phyloP scores from a whole-genome alignment of 2,888 invertebrate species.

The Hypolimnas misippus region DNA sequence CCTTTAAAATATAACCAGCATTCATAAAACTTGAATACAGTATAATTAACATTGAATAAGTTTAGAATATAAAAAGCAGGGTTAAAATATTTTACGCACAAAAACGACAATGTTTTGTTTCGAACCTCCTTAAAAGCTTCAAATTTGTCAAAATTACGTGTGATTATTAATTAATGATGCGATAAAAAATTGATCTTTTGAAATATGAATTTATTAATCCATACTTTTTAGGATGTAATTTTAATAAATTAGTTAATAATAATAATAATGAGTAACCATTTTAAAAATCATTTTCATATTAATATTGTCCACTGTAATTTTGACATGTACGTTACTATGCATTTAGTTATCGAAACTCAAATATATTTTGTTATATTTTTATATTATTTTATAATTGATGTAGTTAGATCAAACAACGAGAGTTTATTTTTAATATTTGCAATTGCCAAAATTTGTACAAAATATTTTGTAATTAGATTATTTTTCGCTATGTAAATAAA shows the following conservation, averaged over 20 bases:
- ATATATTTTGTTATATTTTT: constrained; percentile 27
- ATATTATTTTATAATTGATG: constrained; percentile 45
- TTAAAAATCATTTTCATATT: constrained; percentile 21
- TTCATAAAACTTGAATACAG: constrained; percentile 1
- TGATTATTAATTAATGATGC: constrained; percentile 1
- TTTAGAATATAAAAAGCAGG: constrained; percentile 56
- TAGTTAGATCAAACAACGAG: constrained; percentile 40
- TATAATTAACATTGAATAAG: constrained; percentile 2
- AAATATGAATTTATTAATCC: constrained; percentile 49
- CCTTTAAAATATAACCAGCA: constrained; percentile 45
- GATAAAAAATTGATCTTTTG: constrained; percentile 41
- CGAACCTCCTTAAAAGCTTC: constrained; percentile 13
- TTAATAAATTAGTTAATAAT: constrained; percentile 48
- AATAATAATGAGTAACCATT: constrained; percentile 10
- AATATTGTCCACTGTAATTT: constrained; percentile 20
- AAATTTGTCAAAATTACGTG: constrained; percentile 4
- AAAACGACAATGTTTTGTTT: constrained; percentile 50
- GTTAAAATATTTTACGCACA: constrained; percentile 67
- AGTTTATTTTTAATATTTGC: constrained; percentile 44
- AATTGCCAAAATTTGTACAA: constrained; percentile 64
- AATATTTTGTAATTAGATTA: constrained; percentile 47
- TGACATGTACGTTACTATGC: constrained; percentile 25
- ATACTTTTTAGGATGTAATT: constrained; percentile 51
- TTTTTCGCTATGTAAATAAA: constrained; percentile 60
- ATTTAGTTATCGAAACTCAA: constrained; percentile 26